Base-by-base conservation (phyloP, 2,888 invertebrate species). In the Phalangium opilio region DNA sequence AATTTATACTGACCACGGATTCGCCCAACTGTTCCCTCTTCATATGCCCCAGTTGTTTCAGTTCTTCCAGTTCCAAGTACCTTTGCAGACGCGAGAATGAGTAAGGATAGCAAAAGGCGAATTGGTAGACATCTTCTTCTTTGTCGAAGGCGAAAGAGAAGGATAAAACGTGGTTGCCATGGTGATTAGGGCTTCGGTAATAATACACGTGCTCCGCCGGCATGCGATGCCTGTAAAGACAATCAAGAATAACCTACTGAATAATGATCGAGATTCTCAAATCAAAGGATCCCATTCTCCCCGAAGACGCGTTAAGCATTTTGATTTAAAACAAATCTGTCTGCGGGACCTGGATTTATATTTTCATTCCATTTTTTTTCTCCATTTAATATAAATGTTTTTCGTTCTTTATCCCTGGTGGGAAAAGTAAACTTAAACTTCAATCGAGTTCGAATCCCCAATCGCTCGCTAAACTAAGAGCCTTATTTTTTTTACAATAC, bases 71-170 rank as follows among this genome's bases (percentile, higher is more conserved):
- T 34, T 80, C 77, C 53, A 96, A 70, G 68, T 90, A 84, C 38
- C 81, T 79, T 67, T 93, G 85, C 44, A 87, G 73, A 46, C 84
- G 73, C 0, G 87, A 82, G 67, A 93, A 96, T n/a, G 91, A 87
- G 65, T 96, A 98, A 0, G 96, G 96, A 51, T 83, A 86, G 20
- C 83, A 82, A 59, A 95, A 76, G 1, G 90, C 79, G 68, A 98
- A 96, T 64, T 95, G 93, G 63, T 90, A 95, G 1, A 87, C 77
- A 61, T 95, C 93, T 58, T 90, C 89, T 64, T 93, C 91, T 47
- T 79, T 78, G 66, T 95, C 95, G 63, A 98, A 96, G 19, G 82
- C 81, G 65, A 95, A 95, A 0, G 87, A 82, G 63, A 96, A 82
- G 61, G 89, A 91, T 50, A 96, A 73, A 27, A 96, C 81, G 66